phyloP scores from a whole-genome alignment of 2,888 invertebrate genomes.

The Oscheius sp. region DNA sequence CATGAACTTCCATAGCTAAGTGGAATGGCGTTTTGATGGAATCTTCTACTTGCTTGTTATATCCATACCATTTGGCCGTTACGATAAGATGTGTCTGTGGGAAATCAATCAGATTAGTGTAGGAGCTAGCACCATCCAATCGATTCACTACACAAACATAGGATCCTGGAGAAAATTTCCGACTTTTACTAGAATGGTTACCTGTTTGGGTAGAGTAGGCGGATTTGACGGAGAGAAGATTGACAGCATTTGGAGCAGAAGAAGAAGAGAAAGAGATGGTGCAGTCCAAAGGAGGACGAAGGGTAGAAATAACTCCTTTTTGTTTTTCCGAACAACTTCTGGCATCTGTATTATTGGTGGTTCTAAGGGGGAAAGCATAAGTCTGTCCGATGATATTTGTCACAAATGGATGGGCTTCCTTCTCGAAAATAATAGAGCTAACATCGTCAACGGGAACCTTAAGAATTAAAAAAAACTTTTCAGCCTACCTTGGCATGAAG shows the following conservation, averaged over 20 bases:
- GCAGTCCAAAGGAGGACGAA: constrained; percentile 41
- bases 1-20: constrained; percentile 40
- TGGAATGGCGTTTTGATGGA: constrained; percentile 33
- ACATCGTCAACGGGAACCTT: constrained; percentile 9
- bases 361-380: constrained; percentile 19
- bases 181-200: not conserved
- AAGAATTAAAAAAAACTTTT: not conserved
- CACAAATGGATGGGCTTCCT: not conserved
- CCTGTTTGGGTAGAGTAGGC: constrained; percentile 30
- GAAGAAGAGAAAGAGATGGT: constrained; percentile 5
- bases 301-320: constrained; percentile 10
- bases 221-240: constrained; percentile 34
- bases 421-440: not conserved
- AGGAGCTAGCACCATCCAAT: not conserved
- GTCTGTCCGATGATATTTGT: constrained; percentile 3
- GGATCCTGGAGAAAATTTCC: constrained; percentile 1
- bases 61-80: constrained; percentile 37
- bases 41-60: not conserved
- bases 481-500: constrained; percentile 38
- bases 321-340: constrained; percentile 40
- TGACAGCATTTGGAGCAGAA: constrained; percentile 32
- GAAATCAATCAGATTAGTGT: constrained; percentile 14
- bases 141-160: constrained; percentile 24
- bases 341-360: constrained; percentile 1
- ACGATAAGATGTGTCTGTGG: constrained; percentile 19